Base-by-base conservation (phyloP, 2,113 vertebrate genomes). In the Ibidorhyncha struthersii region DNA sequence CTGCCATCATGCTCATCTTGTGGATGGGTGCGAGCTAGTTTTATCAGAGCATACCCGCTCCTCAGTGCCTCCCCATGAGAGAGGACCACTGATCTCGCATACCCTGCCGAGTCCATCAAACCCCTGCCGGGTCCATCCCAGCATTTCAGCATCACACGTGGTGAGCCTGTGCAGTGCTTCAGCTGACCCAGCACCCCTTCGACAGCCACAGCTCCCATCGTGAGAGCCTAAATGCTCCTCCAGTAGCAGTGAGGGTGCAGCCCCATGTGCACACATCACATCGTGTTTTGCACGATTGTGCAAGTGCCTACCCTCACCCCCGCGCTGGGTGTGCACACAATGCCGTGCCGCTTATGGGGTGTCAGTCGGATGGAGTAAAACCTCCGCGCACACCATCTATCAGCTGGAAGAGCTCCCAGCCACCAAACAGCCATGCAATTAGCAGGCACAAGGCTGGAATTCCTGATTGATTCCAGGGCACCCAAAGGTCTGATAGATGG, bases 381-480 rank as follows among this genome's bases (percentile, higher is more conserved):
- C 38, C 53, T 93, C 66, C 40, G 32, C 3, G 0, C 63, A 40
- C 74, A 26, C 58, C 76, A 88, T 80, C 87, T 69, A 22, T 94
- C 86, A 90, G 69, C 73, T 89, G 83, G 70, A 93, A 96, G 45
- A 79, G 80, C 82, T 92, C 80, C 89, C 89, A 92, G 80, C n/a
- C 90, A 90, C 78, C 66, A 76, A 94, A 89, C 3, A 1, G 72
- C 71, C 2, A 0, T 0, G 13, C 83, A 96, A 95, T 89, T 95
- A 90, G 50, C 23, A 49, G 50, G 40, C 62, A 72, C 76, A 59
- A 70, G 74, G 65, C 69, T 96, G 84, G 87, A 88, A 95, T 94
- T 95, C 84, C 73, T 96, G 91, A 93, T 18, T 89, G 93, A 96
- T 89, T 90, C 66, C 79, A 67, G 71, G 65, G 61, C 79, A 89